Evolutionary conservation across 2,797 vertebrate genomes (phyloP).

Genomic region (Arnoldichthys spilopterus): DNA sequence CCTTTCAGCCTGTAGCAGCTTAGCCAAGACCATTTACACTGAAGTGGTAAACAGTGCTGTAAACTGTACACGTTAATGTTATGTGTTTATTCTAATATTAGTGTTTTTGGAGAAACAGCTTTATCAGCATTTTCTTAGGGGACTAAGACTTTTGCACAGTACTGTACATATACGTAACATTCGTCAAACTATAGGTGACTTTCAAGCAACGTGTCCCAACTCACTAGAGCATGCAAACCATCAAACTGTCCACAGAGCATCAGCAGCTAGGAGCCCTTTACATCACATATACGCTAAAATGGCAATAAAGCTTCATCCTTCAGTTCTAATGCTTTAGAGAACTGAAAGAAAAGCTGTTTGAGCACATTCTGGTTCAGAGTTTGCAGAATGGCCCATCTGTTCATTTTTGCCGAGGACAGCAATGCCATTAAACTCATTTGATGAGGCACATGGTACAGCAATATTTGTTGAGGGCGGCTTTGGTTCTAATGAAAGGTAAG

Average conservation of each 20-base stretch:
- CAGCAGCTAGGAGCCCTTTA: no score
- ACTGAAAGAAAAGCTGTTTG: conserved; percentile 35
- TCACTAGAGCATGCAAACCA: not conserved
- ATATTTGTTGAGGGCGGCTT: not conserved
- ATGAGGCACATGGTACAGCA: not conserved
- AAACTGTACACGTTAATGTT: no score
- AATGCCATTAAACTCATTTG: not conserved
- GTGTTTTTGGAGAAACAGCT: no score
- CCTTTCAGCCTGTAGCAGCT: no score
- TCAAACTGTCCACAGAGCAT: no score
- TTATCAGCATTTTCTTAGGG: no score
- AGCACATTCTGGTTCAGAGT: conserved; percentile 3
- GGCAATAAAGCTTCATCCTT: conserved; percentile 20
- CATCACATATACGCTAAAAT: not conserved
- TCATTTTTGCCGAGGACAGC: not conserved
- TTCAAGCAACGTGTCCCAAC: not conserved
- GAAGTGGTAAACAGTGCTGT: no score
- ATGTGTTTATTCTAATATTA: no score
- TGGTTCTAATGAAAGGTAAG: not conserved
- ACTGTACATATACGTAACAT: no score
- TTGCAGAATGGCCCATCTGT: not conserved
- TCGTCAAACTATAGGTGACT: not conserved
- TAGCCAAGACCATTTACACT: no score
- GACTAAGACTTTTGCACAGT: no score
- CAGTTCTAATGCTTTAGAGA: conserved; percentile 23